Conservation (phyloP, 2,888 invertebrate species). For the Dione juno region DNA sequence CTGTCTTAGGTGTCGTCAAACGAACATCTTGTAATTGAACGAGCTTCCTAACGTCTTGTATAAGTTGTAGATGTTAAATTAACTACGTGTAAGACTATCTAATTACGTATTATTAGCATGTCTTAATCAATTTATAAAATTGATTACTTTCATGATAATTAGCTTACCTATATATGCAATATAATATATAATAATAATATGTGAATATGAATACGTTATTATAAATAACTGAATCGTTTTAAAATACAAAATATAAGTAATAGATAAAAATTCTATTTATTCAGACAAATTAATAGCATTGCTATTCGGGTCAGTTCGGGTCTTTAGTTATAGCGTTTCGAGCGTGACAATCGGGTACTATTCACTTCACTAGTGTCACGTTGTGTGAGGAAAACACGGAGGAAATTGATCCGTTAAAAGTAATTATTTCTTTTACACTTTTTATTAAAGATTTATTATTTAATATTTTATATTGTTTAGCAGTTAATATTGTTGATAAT, state of each 20-base stretch:
- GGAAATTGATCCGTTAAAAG: no score
- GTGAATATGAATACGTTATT: not conserved
- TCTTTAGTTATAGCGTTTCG: no score
- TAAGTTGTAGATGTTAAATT: slow-evolving; percentile 10
- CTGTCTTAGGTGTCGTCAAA: slow-evolving; percentile 32
- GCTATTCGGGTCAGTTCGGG: no score
- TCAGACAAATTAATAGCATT: not conserved
- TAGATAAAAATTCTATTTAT: not conserved
- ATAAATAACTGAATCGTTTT: not conserved
- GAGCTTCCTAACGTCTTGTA: slow-evolving; percentile 14
- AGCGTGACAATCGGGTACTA: slow-evolving; percentile 5
- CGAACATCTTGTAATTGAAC: slow-evolving; percentile 22
- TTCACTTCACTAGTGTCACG: no score
- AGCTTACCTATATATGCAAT: not conserved
- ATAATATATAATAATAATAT: not conserved
- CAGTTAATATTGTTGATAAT: no score
- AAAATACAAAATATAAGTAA: not conserved
- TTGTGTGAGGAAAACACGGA: no score
- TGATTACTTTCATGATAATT: slow-evolving; percentile 16
- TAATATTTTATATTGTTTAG: no score
- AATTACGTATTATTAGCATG: slow-evolving; percentile 17
- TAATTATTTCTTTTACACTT: no score
- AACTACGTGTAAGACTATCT: not conserved
- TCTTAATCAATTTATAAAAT: slow-evolving; percentile 9
- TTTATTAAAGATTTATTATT: no score